These are phyloP conservation scores for Terebella lapidaria DNA, from an alignment of 2,888 invertebrate genomes.

Conservation along the genomic window DNA sequence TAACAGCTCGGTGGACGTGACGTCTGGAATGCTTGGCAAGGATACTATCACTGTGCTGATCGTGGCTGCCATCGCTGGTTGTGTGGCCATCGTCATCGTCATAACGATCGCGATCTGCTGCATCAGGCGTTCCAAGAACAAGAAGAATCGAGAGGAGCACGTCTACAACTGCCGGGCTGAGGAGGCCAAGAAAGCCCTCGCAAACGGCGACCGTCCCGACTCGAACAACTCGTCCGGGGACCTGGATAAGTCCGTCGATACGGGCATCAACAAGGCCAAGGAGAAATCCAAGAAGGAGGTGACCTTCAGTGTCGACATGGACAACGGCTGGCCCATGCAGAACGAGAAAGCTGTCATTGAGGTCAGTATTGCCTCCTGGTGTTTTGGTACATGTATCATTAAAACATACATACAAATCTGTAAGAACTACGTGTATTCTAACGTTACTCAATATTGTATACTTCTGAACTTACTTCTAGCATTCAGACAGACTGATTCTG, in stretches of 20 bases:
- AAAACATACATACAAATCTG: too few species aligned
- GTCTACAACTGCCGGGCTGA: not conserved
- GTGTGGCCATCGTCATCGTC: slow-evolving; percentile 6
- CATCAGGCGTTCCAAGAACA: not conserved
- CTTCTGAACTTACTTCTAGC: too few species aligned
- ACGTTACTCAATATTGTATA: too few species aligned
- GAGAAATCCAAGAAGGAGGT: slow-evolving; percentile 9
- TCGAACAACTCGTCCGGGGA: not conserved
- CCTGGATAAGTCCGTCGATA: not conserved
- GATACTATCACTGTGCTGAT: slow-evolving; percentile 7
- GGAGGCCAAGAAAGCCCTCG: not conserved
- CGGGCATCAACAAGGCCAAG: not conserved
- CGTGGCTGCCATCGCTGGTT: slow-evolving; percentile 3
- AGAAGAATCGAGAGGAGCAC: not conserved
- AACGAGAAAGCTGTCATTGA: not conserved
- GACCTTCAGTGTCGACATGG: slow-evolving; percentile 7
- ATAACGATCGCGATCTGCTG: slow-evolving; percentile 2
- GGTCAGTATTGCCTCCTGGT: too few species aligned
- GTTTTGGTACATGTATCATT: too few species aligned
- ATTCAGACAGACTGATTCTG: too few species aligned
- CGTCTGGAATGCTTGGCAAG: slow-evolving; percentile 5
- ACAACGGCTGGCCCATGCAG: slow-evolving; percentile 1
- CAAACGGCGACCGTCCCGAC: not conserved
- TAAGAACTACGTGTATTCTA: too few species aligned
- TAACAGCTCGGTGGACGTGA: slow-evolving; percentile 10